These are phyloP conservation scores for Hyperopisus bebe DNA, from an alignment of 2,113 vertebrate species.

Conservation along the genomic window DNA sequence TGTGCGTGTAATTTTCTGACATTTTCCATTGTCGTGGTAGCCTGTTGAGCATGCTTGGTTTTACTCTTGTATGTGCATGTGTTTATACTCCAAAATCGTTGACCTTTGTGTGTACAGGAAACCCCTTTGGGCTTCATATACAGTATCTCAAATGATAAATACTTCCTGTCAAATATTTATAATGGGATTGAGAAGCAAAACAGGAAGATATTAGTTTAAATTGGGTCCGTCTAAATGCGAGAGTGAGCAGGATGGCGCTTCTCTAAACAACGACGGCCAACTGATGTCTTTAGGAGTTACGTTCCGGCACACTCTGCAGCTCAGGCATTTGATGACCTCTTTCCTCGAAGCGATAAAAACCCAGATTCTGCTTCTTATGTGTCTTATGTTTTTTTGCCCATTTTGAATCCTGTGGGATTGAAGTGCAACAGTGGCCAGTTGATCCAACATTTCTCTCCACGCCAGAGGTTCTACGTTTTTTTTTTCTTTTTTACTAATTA, in stretches of 20 bases:
- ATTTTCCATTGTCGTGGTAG: conserved; percentile 35
- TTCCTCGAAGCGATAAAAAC: neutral
- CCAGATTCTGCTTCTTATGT: neutral
- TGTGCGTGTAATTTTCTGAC: conserved; percentile 23
- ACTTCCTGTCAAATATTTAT: conserved; percentile 70
- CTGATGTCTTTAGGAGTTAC: neutral
- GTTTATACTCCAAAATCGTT: conserved; percentile 58
- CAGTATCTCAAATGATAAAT: conserved; percentile 65
- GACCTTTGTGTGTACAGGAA: conserved; percentile 65
- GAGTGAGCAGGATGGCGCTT: conserved; percentile 15
- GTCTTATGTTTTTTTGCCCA: neutral
- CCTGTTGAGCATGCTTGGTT: conserved; percentile 40
- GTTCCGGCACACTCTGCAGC: neutral
- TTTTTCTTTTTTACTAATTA: neutral
- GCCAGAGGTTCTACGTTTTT: neutral
- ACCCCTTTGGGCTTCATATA: conserved; percentile 59
- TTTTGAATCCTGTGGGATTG: neutral
- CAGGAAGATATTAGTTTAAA: conserved; percentile 64
- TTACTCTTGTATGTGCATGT: conserved; percentile 36
- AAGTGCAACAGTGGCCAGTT: neutral
- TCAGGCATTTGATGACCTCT: neutral
- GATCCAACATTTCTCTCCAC: neutral
- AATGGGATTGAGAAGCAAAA: conserved; percentile 55
- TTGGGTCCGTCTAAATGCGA: conserved; percentile 50
- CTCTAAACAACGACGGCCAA: conserved; percentile 34